Evolutionary conservation across 2,797 vertebrate species (phyloP).

Genomic region (Tragelaphus oryx): DNA sequence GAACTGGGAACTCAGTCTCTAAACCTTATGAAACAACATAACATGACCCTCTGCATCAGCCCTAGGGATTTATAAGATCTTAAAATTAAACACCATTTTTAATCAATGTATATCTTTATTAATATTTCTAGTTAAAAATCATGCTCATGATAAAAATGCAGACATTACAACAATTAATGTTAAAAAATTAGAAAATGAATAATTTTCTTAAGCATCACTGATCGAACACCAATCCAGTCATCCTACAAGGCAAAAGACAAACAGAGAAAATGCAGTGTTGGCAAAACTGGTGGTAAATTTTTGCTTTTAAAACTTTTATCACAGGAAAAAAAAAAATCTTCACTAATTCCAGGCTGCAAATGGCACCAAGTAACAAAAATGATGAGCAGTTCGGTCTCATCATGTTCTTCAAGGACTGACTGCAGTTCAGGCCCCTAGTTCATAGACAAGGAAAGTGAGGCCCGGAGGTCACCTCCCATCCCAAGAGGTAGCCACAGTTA

Average conservation of each 20-base stretch:
- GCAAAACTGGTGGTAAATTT: neutral
- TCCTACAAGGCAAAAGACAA: constrained; percentile 79
- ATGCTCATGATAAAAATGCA: neutral
- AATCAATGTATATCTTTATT: neutral
- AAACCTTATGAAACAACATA: neutral
- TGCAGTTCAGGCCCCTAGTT: neutral
- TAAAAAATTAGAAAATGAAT: constrained; percentile 28
- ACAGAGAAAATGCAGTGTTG: neutral
- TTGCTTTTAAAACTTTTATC: neutral
- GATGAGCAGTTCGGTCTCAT: neutral
- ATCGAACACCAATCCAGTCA: constrained; percentile 90
- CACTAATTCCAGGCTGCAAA: constrained; percentile 20
- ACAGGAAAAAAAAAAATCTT: neutral
- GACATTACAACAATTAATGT: neutral
- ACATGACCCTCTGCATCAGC: neutral
- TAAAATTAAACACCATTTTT: neutral
- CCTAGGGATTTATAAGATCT: neutral
- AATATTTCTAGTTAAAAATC: constrained; percentile 12
- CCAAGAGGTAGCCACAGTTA: neutral
- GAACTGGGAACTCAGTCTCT: neutral
- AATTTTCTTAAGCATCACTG: constrained; percentile 86
- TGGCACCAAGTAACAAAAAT: neutral
- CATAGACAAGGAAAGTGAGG: neutral
- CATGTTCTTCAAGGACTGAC: neutral
- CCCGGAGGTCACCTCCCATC: neutral